Evolutionary conservation across 2,888 invertebrate genomes (phyloP), one percentile per base, ranked within the genome.

Genomic region (Drosophila anomelani): DNA sequence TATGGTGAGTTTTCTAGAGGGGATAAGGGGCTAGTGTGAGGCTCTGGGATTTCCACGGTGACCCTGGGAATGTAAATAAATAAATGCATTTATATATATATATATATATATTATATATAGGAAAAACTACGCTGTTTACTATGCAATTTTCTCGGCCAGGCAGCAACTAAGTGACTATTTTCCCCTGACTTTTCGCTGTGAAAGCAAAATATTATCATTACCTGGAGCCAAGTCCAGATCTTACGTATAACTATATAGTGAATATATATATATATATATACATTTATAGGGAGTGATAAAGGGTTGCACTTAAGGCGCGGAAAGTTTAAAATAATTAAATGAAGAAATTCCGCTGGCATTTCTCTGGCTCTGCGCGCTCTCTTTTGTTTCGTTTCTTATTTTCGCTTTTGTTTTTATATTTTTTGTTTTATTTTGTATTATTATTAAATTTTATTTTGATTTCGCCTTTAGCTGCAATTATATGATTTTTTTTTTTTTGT

Each of bases 1-100:
- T 97, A 97, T 84, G 98, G 98, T 98, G 92, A 96, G 96, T 95
- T 10, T 58, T 17, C 7, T 2, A 2, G 4, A 17, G 15, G 17
- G 12, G 17, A 4, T 12, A 10, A 1, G 41, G 29, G 7, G 1
- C 1, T 9, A 9, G 23, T 3, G 0, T 4, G 0, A 1, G 43
- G 44, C 13, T 13, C 4, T 7, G 47, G 17, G 9, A 12, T 17
- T 17, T 17, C 23, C 9, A 6, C 5, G 38, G 23, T 17, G 12
- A 32, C 49, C 32, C 32, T 17, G 49, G 32, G 9, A 26, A 26
- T 36, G 1, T 15, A 36, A 36, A 36, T 15, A 36, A 36, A 34
- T 29, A 29, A 29, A 29, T 29, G 7, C 15, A 36, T 6, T 6
- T 36, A 15, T 38, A 6, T 15, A 13, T n/a, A 39, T n/a, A 39